Percentiles rank a stretch among this genome's conserved stretches.
Evolutionary conservation across 2,797 vertebrate species (phyloP).

Genomic region (Gastrophryne carolinensis): DNA sequence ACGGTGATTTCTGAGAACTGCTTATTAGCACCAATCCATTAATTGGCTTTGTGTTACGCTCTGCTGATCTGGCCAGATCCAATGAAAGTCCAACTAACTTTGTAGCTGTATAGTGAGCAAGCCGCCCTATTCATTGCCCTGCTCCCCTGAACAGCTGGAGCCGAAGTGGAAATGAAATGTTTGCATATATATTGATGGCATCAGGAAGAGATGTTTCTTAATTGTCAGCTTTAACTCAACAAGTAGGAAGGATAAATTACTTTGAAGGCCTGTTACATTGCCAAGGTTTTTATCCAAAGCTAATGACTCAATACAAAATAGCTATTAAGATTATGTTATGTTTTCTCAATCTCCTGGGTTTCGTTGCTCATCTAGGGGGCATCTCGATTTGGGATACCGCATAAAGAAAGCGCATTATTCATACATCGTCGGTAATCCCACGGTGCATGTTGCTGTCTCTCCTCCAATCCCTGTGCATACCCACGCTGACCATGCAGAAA

Average conservation of each 20-base stretch:
- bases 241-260: background rate
- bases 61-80: background rate
- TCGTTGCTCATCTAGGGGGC: too few relatives aligned
- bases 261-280: background rate
- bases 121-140: background rate
- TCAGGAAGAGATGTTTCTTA: background rate
- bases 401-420: too few relatives aligned
- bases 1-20: conserved; percentile 26
- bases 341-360: too few relatives aligned
- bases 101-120: background rate
- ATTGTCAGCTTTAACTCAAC: conserved; percentile 11
- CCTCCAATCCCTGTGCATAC: too few relatives aligned
- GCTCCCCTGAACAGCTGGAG: background rate
- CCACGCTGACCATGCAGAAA: too few relatives aligned
- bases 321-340: too few relatives aligned
- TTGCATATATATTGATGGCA: background rate
- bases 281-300: background rate
- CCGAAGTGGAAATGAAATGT: background rate
- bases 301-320: too few relatives aligned
- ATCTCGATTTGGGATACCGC: too few relatives aligned
- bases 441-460: too few relatives aligned
- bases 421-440: too few relatives aligned
- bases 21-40: conserved; percentile 16
- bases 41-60: background rate
- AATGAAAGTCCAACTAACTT: conserved; percentile 17